Base-by-base conservation (phyloP, 2,113 vertebrate genomes). In the Coptodon bakossiorum region DNA sequence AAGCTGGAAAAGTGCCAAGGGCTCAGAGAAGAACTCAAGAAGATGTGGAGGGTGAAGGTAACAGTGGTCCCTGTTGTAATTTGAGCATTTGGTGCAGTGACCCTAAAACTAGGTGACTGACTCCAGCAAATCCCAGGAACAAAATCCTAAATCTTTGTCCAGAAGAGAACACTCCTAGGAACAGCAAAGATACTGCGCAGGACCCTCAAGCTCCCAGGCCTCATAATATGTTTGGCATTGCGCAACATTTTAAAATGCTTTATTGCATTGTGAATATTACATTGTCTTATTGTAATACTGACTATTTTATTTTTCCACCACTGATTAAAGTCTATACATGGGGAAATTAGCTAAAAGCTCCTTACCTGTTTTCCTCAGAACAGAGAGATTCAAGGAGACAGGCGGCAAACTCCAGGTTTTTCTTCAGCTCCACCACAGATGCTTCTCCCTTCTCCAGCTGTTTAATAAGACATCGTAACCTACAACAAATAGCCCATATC, bases 321-420 rank as follows among this genome's bases (percentile, higher is more conserved):
- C 68, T 29, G 40, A 27, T 17, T 16, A 73, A 73, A 45, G 40
- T 45, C 22, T 73, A 76, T 48, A 24, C 3, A 17, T 6, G 22
- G 43, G 68, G 13, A 45, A 43, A 1, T 63, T 8, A 53, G 43
- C 3, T 36, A 10, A 19, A 68, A 38, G 6, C 5, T 57, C 3
- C 80, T 88, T 92, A 97, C 98, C 98, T 97, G 11, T 97, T 98
- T 96, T 99, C 98, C 6, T 98, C 98, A 48, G 97, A 97, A 92
- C 98, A 98, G 2, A 99, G 96, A 10, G 97, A 97, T 91, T 99
- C 98, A 66, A 99, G 97, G 50, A 99, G 97, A 0, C 97, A 97
- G 0, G 98, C 98, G 2, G 98, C 98, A 95, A 98, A 97, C 89
- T 99, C 98, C 95, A 99, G 94, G 92, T 99, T 99, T 94, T 98